These are phyloP conservation scores for Propithecus perrieri DNA, from an alignment of 2,797 vertebrate genomes.

Conservation along the genomic window DNA sequence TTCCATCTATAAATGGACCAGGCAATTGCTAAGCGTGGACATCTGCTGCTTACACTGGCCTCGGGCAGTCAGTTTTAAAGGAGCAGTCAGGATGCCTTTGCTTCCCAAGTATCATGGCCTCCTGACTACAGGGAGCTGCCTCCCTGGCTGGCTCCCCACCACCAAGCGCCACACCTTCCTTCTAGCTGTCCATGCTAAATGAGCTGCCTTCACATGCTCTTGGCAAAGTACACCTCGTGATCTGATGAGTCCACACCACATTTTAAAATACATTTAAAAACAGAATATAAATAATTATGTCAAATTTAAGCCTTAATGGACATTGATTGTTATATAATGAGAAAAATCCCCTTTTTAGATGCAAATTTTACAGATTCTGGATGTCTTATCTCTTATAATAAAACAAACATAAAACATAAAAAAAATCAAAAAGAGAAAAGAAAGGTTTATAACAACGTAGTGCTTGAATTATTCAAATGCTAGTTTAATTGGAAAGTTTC, in stretches of 20 bases:
- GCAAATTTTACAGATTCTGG: not conserved
- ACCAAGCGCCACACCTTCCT: not conserved
- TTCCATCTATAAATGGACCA: not conserved
- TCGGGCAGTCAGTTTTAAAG: not conserved
- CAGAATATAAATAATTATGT: not conserved
- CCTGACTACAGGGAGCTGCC: not conserved
- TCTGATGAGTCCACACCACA: not conserved
- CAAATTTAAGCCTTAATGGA: not conserved
- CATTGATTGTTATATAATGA: not conserved
- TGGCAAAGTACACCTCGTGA: not conserved
- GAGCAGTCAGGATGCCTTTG: not conserved
- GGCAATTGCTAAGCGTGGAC: not conserved
- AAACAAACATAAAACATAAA: not conserved
- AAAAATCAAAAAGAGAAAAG: not conserved
- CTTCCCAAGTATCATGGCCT: not conserved
- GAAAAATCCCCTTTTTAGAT: not conserved
- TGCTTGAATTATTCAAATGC: not conserved
- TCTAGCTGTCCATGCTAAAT: not conserved
- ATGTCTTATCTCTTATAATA: not conserved
- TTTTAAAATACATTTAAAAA: not conserved
- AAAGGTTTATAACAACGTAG: not conserved
- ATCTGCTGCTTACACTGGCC: not conserved
- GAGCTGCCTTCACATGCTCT: not conserved
- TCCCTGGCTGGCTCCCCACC: not conserved
- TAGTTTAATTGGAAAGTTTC: not conserved